Conservation (phyloP, 2,888 invertebrate species). For the Ischnus inquisitorius region DNA sequence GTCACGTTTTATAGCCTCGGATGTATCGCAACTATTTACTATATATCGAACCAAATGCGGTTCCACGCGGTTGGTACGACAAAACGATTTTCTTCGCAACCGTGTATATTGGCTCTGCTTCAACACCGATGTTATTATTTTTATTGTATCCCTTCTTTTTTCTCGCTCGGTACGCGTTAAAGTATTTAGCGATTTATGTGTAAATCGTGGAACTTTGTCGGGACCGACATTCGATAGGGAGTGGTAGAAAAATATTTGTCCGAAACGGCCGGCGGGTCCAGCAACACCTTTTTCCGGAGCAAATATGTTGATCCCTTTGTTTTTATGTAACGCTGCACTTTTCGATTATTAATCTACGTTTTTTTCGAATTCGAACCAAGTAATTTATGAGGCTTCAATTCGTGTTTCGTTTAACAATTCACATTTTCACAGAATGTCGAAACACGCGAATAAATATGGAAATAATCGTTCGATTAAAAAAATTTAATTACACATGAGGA, state of each 20-base stretch:
- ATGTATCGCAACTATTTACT: conserved; percentile 53
- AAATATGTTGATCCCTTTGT: conserved; percentile 46
- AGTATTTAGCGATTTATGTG: conserved; percentile 59
- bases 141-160: not conserved
- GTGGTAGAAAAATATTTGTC: conserved; percentile 22
- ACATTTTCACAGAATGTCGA: not conserved
- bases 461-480: too few relatives aligned
- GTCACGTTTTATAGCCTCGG: conserved; percentile 68
- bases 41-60: conserved; percentile 33
- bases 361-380: not conserved
- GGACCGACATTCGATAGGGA: conserved; percentile 4
- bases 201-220: conserved; percentile 47
- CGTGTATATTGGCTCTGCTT: conserved; percentile 45
- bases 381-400: not conserved
- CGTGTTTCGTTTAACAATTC: too few relatives aligned
- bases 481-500: too few relatives aligned
- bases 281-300: conserved; percentile 12
- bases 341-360: not conserved
- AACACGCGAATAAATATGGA: too few relatives aligned
- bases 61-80: conserved; percentile 24
- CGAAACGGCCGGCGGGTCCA: not conserved
- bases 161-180: conserved; percentile 6
- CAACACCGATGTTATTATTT: conserved; percentile 29
- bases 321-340: conserved; percentile 7
- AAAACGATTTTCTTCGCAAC: conserved; percentile 37